phyloP scores from a whole-genome alignment of 2,797 vertebrate genomes.

The Pseudochaenichthys georgianus region DNA sequence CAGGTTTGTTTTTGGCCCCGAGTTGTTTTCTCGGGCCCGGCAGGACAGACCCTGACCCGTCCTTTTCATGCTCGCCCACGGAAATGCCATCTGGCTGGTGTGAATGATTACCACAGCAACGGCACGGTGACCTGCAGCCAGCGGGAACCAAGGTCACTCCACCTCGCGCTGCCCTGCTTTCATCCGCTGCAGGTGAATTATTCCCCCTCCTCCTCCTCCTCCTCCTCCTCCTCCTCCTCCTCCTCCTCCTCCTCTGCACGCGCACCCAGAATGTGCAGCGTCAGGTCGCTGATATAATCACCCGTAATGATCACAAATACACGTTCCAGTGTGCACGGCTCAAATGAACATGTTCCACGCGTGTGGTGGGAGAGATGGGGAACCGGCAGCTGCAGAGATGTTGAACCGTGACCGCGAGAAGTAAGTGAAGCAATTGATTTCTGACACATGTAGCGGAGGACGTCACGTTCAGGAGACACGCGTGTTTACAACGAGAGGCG shows the following conservation, averaged over 20 bases:
- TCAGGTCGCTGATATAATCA: slow-evolving; percentile 63
- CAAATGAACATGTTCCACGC: not conserved
- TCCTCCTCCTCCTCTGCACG: not conserved
- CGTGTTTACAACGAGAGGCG: slow-evolving; percentile 37
- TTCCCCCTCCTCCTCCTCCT: slow-evolving; percentile 67
- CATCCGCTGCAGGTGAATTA: slow-evolving; percentile 83
- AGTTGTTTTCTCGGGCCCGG: slow-evolving; percentile 77
- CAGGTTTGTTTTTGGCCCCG: slow-evolving; percentile 72
- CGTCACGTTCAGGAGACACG: slow-evolving; percentile 52
- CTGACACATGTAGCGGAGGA: slow-evolving; percentile 56
- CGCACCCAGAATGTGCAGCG: slow-evolving; percentile 46
- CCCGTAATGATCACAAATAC: slow-evolving; percentile 64
- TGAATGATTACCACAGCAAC: slow-evolving; percentile 89
- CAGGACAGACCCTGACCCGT: slow-evolving; percentile 86
- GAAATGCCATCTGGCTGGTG: slow-evolving; percentile 90
- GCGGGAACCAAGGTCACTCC: slow-evolving; percentile 88
- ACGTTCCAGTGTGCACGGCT: slow-evolving; percentile 42
- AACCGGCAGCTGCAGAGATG: slow-evolving; percentile 49
- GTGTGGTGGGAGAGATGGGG: slow-evolving; percentile 1
- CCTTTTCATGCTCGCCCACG: slow-evolving; percentile 86
- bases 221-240: slow-evolving; percentile 64
- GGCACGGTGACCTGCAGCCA: slow-evolving; percentile 85
- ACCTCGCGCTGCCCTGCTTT: slow-evolving; percentile 83
- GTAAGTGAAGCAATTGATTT: slow-evolving; percentile 67
- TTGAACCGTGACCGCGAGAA: slow-evolving; percentile 54